Evolutionary conservation across 2,888 invertebrate species (phyloP), one percentile per base, ranked within the genome.

Genomic region (Pediacus dermestoides): DNA sequence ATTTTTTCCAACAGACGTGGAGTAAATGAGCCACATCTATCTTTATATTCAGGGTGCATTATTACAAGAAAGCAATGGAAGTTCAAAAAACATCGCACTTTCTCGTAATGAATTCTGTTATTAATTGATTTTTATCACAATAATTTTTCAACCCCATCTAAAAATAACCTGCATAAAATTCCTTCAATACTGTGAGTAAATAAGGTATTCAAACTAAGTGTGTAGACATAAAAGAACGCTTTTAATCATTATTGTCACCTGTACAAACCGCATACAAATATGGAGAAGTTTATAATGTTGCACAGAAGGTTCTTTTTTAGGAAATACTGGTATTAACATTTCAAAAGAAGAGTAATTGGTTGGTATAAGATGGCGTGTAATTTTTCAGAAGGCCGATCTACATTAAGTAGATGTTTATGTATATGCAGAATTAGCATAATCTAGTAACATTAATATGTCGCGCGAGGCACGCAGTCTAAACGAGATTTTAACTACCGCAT

Each of bases 351-450:
- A 50, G 47, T 52, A 55, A 58, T 50, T 51, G 56, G 58, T 43
- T 49, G 53, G 48, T 50, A 52, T 45, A 44, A 35, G 53, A 57
- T 53, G 60, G 52, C 53, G 42, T 54, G 53, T 52, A 55, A 60
- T 60, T 57, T 55, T 57, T 57, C 55, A 55, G 46, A 46, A 45
- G 44, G 50, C 37, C 57, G 61, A 64, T 64, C 60, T 58, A 58
- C 65, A 64, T 65, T 64, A 66, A 66, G 62, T 64, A 57, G 60
- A 65, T 66, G 64, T 64, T 65, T 67, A 67, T 66, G 65, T 66
- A 67, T 63, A 63, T 59, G 57, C 55, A 43, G 60, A 60, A 68
- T 68, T 68, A 67, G 60, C 67, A 68, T 68, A 67, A 66, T 67
- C 64, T 63, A 57, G 54, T 46, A 52, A 55, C 62, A 64, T 63